These are phyloP conservation scores for Euclidia mi DNA, from an alignment of 2,888 invertebrate species.

Conservation along the genomic window DNA sequence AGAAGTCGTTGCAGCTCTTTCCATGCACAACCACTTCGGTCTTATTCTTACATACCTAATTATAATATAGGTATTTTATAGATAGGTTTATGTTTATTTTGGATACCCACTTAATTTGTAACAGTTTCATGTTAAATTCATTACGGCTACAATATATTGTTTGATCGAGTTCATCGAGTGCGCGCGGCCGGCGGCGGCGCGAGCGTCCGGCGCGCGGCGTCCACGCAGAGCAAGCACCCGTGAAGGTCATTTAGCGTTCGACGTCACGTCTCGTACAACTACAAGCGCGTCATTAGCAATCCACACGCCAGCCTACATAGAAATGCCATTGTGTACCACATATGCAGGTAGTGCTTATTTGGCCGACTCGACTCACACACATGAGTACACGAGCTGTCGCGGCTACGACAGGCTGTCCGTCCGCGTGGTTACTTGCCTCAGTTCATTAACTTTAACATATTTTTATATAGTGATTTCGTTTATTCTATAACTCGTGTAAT, in stretches of 20 bases:
- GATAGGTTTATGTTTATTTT: too few relatives aligned
- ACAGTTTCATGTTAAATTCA: constrained; percentile 2
- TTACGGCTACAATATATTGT: constrained; percentile 16
- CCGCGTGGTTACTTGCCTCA: constrained; percentile 63
- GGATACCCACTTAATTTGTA: too few relatives aligned
- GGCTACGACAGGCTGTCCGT: constrained; percentile 48
- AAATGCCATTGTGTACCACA: constrained; percentile 60
- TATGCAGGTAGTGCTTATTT: constrained; percentile 69
- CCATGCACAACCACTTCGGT: too few relatives aligned
- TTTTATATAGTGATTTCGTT: constrained; percentile 21
- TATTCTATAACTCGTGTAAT: constrained; percentile 28
- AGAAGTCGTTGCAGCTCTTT: too few relatives aligned
- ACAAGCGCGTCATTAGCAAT: constrained; percentile 58
- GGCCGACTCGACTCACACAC: constrained; percentile 79
- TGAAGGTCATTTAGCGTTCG: constrained; percentile 81
- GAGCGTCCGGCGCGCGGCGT: constrained; percentile 62
- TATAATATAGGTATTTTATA: background rate
- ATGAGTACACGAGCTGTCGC: constrained; percentile 70
- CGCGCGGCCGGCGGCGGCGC: constrained; percentile 31
- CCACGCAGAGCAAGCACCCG: constrained; percentile 75
- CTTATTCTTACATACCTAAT: too few relatives aligned
- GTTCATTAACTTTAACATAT: constrained; percentile 30
- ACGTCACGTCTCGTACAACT: constrained; percentile 71
- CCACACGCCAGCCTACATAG: constrained; percentile 56
- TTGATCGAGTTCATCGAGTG: constrained; percentile 33